A percentile compares a stretch with the other conserved stretches of the same genome.
phyloP scores from a whole-genome alignment of 2,888 invertebrate species.

The Hypolimnas misippus region DNA sequence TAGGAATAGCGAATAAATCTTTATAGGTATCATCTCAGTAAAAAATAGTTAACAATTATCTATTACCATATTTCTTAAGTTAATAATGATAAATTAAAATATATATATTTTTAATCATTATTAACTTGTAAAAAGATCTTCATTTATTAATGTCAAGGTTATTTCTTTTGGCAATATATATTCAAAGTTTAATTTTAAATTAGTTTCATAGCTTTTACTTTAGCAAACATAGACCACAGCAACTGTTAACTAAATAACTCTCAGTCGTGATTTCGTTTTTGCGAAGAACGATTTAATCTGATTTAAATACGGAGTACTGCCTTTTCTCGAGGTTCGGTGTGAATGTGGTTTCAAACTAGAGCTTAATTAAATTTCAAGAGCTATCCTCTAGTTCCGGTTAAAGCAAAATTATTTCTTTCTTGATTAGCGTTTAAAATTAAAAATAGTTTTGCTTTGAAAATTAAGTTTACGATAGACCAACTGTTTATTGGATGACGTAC shows the following conservation, averaged over 20 bases:
- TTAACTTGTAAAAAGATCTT: no score
- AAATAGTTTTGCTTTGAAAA: background rate
- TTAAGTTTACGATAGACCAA: no score
- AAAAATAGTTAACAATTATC: no score
- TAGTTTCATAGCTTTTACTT: slow-evolving; percentile 2
- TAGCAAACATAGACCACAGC: background rate
- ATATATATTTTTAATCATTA: no score
- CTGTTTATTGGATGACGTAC: no score
- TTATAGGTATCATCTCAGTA: no score
- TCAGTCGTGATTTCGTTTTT: background rate
- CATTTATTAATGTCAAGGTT: no score
- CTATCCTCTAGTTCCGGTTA: background rate
- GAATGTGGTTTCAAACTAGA: background rate
- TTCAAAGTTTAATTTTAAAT: background rate
- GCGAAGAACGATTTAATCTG: background rate
- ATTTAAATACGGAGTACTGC: slow-evolving; percentile 5
- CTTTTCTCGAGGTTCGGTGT: slow-evolving; percentile 2
- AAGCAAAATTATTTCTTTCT: background rate
- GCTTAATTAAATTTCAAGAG: slow-evolving; percentile 7
- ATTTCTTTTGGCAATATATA: background rate
- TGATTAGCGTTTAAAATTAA: background rate
- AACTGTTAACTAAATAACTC: slow-evolving; percentile 6
- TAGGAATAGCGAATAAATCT: no score
- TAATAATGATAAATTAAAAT: no score
- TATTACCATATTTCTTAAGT: no score